Evolutionary conservation across 2,113 vertebrate species (phyloP).

Genomic region (Ptychochromis oligacanthus): DNA sequence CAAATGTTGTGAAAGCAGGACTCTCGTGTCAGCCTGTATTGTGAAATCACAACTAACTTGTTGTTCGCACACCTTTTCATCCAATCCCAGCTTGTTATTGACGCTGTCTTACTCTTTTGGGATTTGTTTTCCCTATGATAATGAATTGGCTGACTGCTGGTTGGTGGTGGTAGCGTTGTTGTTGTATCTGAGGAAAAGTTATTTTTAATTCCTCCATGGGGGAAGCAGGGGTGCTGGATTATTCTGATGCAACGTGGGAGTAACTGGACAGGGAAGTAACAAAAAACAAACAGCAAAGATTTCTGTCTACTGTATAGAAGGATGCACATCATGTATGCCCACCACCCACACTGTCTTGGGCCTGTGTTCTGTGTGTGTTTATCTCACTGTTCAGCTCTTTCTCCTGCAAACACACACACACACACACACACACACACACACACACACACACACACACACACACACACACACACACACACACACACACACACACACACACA

Average conservation of each 20-base stretch:
- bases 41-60: constrained; percentile 10
- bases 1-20: constrained; percentile 24
- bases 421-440: too few species aligned
- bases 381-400: constrained; percentile 38
- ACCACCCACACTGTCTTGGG: constrained; percentile 56
- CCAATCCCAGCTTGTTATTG: constrained; percentile 5
- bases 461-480: too few species aligned
- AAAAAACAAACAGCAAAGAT: constrained; percentile 34
- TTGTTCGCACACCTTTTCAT: not conserved
- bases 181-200: constrained; percentile 39
- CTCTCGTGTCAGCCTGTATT: not conserved
- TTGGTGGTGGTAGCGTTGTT: constrained; percentile 17
- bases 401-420: constrained; percentile 13
- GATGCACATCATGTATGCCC: constrained; percentile 34
- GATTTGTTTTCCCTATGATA: constrained; percentile 24
- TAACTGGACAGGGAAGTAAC: constrained; percentile 56
- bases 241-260: constrained; percentile 74
- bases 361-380: constrained; percentile 43
- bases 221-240: constrained; percentile 24
- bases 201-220: constrained; percentile 59
- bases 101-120: constrained; percentile 10
- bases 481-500: too few species aligned
- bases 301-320: constrained; percentile 41
- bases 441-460: too few species aligned
- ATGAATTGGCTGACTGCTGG: constrained; percentile 21